Base-by-base conservation (phyloP, 1,140 invertebrate genomes). In the Mamestra configurata region DNA sequence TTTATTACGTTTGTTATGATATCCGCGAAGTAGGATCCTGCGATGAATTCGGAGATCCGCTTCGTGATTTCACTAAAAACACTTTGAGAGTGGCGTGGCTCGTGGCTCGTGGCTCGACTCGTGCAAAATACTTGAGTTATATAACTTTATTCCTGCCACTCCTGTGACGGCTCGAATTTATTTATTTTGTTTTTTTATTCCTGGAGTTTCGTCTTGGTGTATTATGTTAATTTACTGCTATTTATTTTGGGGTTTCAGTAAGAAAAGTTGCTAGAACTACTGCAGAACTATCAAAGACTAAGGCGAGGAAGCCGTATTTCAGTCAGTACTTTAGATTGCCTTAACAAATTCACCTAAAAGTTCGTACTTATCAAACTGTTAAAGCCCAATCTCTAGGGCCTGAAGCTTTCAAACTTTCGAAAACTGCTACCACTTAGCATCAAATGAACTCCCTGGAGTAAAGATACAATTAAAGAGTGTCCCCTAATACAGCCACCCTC, bases 1-100 rank as follows among this genome's bases (percentile, higher is more conserved):
- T 88, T 82, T 85, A 85, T 86, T 83, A 27, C 79, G 70, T 86
- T 84, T 88, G 84, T 85, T 90, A 84, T 90, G 84, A 81, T 86
- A 85, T 86, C 79, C 70, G 10, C 11, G 15, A 59, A 72, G 72
- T 53, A 43, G 55, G 57, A 80, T 73, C 66, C 70, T 24, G 70
- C 51, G 79, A 77, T 77, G 51, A 85, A 81, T 82, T 76, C 73
- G 72, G 53, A 75, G 70, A 73, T 79, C 72, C 43, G 57, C 53
- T 72, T 66, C 37, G 77, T 73, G 64, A 61, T 80, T 76, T 82
- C 13, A 73, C 43, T 82, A 61, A 81, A 81, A 82, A 79, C 77
- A 79, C 66, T 79, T 75, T 18, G 40, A 20, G 77, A 70, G 61
- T 37, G 73, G 53, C 71, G 71, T 15, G 15, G 40, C 37, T 1